Evolutionary conservation across 2,797 vertebrate species (phyloP), one percentile per base, ranked within the genome.

Genomic region (Psittacula derbiana): DNA sequence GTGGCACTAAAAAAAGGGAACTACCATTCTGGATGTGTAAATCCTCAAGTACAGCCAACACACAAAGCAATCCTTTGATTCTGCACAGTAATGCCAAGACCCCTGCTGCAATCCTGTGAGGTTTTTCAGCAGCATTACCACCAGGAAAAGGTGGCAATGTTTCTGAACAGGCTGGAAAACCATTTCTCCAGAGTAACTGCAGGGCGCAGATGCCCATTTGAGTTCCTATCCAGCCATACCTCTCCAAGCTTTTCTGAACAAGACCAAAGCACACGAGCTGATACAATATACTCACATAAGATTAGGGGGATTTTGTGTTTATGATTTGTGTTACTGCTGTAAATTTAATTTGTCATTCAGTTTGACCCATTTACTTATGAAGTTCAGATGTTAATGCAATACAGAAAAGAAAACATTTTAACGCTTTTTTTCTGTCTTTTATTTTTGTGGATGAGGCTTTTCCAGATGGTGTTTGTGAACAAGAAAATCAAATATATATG

Each of bases 401-500:
- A 70, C 1, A 10, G 14, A 81, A 92, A 67, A 47, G 46, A 47
- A 53, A 53, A 55, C 31, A 55, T 12, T n/a, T 20, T 55, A n/a
- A 18, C 2, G 14, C 11, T 41, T 38, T 28, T 50, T n/a, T 19
- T 0, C 8, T 10, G 10, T 61, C 16, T 65, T 86, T 78, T 23
- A 16, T 52, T 91, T 92, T 76, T 85, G 36, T 79, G 24, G 49
- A 52, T 81, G 18, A 80, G 12, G 14, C 36, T 91, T 92, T 90
- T 87, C 60, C 79, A 85, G 78, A 80, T 79, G 74, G 60, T 91
- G 44, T 46, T 64, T 89, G 23, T 86, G 66, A 58, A 53, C 14
- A 76, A 43, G 36, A 8, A 67, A 80, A 89, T 66, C 49, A 81
- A 84, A 84, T 69, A 79, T 60, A 24, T 46, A 21, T 86, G 8